Evolutionary conservation across 1,140 invertebrate species (phyloP), one percentile per base, ranked within the genome.

Genomic region (Steinernema khuongi): DNA sequence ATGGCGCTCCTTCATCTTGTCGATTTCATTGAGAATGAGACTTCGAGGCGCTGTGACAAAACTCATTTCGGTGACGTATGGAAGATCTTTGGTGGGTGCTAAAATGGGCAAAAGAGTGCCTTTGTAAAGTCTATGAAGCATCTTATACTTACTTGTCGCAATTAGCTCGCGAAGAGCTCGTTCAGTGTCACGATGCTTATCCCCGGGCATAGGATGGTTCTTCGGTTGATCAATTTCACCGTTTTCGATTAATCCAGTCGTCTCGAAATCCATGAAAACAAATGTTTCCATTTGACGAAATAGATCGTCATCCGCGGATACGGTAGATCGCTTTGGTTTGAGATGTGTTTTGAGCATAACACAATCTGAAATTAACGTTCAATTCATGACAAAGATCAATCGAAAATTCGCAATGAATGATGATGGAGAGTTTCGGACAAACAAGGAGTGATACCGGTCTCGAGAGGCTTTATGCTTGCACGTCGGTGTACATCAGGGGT

Each of bases 251-350:
- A 79, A 69, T 17, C 78, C 77, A 29, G 77, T 79, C 1, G 79
- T 68, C 50, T 79, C 77, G 26, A 79, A 60, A 73, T 79, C 77
- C 43, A 79, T 76, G 70, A 79, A 79, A 29, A 79, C 70, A 29
- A 74, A 73, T 1, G 77, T 76, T 36, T 75, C 68, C 67, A 75
- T 33, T 72, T 68, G 67, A 31, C 36, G 32, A 32, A 67, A 41
- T 32, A n/a, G 68, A 33, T 66, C 44, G 31, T 73, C 7, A 18
- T 0, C 43, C 1, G 7, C 22, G 11, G 17, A 30, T 33, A 1
- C 44, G 33, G 14, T 50, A 30, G 26, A 50, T 44, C 28, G 26
- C 28, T 11, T 72, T 26, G 14, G 44, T n/a, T 1, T 44, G 22
- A 0, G 33, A 1, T 19, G n/a, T 1, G 1, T 44, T 31, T 19